phyloP scores from a whole-genome alignment of 2,888 invertebrate species.

The Catonia carolina region DNA sequence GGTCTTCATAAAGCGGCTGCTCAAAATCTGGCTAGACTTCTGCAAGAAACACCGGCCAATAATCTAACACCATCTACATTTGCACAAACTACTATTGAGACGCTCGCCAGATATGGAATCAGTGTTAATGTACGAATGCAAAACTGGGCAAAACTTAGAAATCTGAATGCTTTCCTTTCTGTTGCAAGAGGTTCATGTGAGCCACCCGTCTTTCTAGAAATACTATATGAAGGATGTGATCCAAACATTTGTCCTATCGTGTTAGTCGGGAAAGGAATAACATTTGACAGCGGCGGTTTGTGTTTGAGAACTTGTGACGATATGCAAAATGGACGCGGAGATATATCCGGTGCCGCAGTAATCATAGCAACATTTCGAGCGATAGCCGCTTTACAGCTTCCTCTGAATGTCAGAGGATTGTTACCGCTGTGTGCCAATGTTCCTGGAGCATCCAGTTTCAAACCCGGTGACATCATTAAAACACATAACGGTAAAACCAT shows the following conservation, averaged over 20 bases:
- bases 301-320: conserved; percentile 57
- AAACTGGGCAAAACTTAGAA: conserved; percentile 69
- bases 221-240: conserved; percentile 59
- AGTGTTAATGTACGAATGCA: conserved; percentile 59
- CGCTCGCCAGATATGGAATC: conserved; percentile 49
- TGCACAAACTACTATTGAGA: conserved; percentile 59
- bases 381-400: conserved; percentile 28
- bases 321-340: conserved; percentile 67
- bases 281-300: conserved; percentile 67
- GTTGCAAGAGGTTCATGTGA: conserved; percentile 70
- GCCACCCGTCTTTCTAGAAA: conserved; percentile 72
- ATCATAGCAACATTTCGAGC: conserved; percentile 29
- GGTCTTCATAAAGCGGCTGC: conserved; percentile 67
- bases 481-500: conserved; percentile 71
- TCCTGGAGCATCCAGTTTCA: conserved; percentile 66
- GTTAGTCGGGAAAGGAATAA: conserved; percentile 59
- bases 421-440: conserved; percentile 75
- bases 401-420: conserved; percentile 49
- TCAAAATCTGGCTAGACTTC: conserved; percentile 68
- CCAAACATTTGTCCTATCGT: conserved; percentile 58
- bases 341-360: conserved; percentile 65
- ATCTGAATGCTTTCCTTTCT: conserved; percentile 73
- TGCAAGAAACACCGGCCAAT: conserved; percentile 78
- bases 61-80: conserved; percentile 70
- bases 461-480: conserved; percentile 69